Conservation (phyloP, 2,888 invertebrate genomes). For the Morpho helenor region DNA sequence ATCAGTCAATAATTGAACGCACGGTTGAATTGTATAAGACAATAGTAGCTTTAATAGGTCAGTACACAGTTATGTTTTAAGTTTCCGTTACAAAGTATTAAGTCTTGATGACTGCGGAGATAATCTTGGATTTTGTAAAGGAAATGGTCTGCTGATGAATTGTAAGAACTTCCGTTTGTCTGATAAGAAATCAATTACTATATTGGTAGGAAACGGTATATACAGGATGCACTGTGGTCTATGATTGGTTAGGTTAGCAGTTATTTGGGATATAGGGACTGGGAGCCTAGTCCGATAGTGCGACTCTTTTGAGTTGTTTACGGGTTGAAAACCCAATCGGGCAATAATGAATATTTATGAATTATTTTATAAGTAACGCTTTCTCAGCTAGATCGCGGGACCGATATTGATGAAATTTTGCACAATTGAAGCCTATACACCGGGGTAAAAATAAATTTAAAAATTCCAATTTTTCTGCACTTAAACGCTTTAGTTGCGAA, state of each 20-base stretch:
- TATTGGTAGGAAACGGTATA: constrained; percentile 2
- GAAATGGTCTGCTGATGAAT: constrained; percentile 25
- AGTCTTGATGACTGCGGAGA: constrained; percentile 13
- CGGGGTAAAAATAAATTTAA: too few species aligned
- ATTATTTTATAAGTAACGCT: too few species aligned
- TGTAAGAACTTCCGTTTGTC: constrained; percentile 13
- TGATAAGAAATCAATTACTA: constrained; percentile 17
- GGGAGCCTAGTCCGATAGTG: too few species aligned
- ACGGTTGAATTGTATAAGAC: constrained; percentile 6
- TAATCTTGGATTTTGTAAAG: constrained; percentile 15
- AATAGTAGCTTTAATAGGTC: constrained; percentile 2
- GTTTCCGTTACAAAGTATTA: constrained; percentile 11
- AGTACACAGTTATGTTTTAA: constrained; percentile 2
- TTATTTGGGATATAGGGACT: too few species aligned
- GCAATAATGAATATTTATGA: too few species aligned
- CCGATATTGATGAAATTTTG: too few species aligned
- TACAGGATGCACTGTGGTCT: constrained; percentile 14
- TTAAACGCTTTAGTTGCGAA: too few species aligned
- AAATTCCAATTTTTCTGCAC: too few species aligned
- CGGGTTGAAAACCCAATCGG: too few species aligned
- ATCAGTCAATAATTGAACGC: not conserved
- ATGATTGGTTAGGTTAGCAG: not conserved
- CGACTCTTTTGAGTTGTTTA: too few species aligned
- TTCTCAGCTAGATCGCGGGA: too few species aligned
- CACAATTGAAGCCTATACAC: too few species aligned